These are phyloP conservation scores for Picus viridis DNA, from an alignment of 2,797 vertebrate species.

Conservation along the genomic window DNA sequence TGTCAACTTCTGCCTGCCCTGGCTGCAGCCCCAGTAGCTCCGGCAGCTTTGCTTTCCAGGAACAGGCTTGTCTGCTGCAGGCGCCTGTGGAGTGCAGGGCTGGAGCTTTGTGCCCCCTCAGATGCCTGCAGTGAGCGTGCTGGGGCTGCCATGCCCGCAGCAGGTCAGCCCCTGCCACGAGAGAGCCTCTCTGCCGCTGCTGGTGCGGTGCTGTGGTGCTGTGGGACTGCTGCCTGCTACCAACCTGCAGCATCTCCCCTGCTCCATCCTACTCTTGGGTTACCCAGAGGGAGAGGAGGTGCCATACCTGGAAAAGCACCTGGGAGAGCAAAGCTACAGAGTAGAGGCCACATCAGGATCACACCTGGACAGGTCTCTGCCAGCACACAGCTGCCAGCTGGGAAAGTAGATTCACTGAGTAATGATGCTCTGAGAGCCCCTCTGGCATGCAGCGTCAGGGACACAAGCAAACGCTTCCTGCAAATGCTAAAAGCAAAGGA, in stretches of 20 bases:
- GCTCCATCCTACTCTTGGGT: fast-evolving
- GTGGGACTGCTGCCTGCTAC: neutral
- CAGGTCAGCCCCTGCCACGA: neutral
- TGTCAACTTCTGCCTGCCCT: neutral
- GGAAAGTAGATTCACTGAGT: neutral
- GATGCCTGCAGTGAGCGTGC: fast-evolving
- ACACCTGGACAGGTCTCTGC: neutral
- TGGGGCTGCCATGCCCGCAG: neutral
- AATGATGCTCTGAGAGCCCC: neutral
- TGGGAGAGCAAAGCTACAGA: neutral
- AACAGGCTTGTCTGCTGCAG: neutral
- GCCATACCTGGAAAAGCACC: neutral
- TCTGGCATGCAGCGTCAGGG: neutral
- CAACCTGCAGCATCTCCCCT: neutral
- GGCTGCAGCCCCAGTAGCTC: neutral
- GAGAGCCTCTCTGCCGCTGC: neutral
- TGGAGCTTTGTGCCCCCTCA: fast-evolving
- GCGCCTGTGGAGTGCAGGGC: fast-evolving
- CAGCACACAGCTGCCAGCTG: fast-evolving
- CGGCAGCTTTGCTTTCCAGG: constrained; percentile 33
- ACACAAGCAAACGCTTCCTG: neutral
- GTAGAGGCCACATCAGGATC: neutral
- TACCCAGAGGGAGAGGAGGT: neutral
- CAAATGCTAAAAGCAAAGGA: neutral
- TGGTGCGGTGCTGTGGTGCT: fast-evolving